These are phyloP conservation scores for Ophion slaviceki DNA, from an alignment of 2,888 invertebrate species.

Conservation along the genomic window DNA sequence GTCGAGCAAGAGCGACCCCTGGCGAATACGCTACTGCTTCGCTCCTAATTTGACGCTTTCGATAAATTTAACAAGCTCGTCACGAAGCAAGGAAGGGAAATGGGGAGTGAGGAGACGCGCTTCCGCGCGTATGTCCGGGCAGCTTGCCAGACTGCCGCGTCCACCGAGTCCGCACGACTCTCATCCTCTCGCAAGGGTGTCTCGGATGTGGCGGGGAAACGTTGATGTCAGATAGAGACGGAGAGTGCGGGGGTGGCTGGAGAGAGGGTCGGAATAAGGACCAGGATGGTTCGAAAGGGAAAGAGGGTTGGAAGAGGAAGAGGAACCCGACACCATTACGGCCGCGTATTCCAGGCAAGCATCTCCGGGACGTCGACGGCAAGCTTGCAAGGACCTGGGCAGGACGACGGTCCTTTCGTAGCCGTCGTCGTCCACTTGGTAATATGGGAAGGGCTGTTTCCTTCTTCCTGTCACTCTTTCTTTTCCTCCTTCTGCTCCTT, in stretches of 20 bases:
- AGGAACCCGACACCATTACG: constrained; percentile 79
- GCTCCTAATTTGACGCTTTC: constrained; percentile 83
- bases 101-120: constrained; percentile 18
- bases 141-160: constrained; percentile 77
- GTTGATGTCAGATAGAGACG: constrained; percentile 38
- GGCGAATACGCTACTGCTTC: constrained; percentile 69
- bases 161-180: constrained; percentile 67
- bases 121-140: constrained; percentile 76
- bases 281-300: constrained; percentile 48
- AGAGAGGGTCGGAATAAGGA: constrained; percentile 21
- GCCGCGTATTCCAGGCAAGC: constrained; percentile 78
- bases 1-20: constrained; percentile 50
- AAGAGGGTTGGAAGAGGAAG: constrained; percentile 27
- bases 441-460: constrained; percentile 77
- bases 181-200: constrained; percentile 72
- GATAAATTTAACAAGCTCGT: constrained; percentile 84
- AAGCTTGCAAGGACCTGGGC: constrained; percentile 72
- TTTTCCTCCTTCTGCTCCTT: constrained; percentile 42
- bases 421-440: constrained; percentile 81
- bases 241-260: constrained; percentile 4
- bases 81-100: constrained; percentile 78
- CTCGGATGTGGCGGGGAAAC: constrained; percentile 63
- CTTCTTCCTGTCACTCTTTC: constrained; percentile 65
- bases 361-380: constrained; percentile 66
- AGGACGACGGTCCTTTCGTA: constrained; percentile 69